Evolutionary conservation across 1,140 invertebrate genomes (phyloP).

Genomic region (Drosophila kikkawai): DNA sequence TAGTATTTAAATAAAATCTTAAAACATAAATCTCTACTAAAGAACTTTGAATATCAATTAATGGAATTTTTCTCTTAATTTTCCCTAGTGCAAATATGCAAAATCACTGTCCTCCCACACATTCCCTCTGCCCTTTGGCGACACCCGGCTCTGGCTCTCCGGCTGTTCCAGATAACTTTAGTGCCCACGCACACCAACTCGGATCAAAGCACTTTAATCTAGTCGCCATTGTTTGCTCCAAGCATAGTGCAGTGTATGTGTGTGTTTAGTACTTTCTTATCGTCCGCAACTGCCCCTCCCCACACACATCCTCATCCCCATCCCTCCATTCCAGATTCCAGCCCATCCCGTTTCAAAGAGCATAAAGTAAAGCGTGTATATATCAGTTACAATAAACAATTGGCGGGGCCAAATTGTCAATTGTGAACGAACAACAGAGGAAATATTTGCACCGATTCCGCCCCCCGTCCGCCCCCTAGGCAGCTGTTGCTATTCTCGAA

Average conservation of each 20-base stretch:
- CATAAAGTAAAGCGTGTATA: slow-evolving; percentile 13
- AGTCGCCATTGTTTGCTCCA: slow-evolving; percentile 35
- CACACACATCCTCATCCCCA: neutral
- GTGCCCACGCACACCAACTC: slow-evolving; percentile 35
- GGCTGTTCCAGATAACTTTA: slow-evolving; percentile 36
- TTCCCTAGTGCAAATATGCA: slow-evolving; percentile 13
- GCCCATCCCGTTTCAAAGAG: slow-evolving; percentile 3
- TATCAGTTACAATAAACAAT: slow-evolving; percentile 49
- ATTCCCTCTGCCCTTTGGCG: neutral
- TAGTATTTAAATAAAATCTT: too few species aligned
- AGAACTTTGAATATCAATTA: too few species aligned
- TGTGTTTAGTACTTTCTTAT: slow-evolving; percentile 24
- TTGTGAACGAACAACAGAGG: slow-evolving; percentile 14
- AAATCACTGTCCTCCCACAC: slow-evolving; percentile 1
- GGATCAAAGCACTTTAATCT: slow-evolving; percentile 37
- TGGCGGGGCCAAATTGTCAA: slow-evolving; percentile 24
- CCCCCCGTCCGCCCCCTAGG: neutral
- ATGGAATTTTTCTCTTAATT: neutral
- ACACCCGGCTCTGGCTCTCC: neutral
- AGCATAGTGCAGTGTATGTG: slow-evolving; percentile 11
- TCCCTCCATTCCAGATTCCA: slow-evolving; percentile 3
- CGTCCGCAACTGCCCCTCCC: neutral
- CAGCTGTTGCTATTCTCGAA: slow-evolving; percentile 12
- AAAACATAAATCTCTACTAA: too few species aligned
- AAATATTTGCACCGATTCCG: slow-evolving; percentile 25